Conservation (phyloP, 2,888 invertebrate genomes). For the Lampropteryx suffumata region DNA sequence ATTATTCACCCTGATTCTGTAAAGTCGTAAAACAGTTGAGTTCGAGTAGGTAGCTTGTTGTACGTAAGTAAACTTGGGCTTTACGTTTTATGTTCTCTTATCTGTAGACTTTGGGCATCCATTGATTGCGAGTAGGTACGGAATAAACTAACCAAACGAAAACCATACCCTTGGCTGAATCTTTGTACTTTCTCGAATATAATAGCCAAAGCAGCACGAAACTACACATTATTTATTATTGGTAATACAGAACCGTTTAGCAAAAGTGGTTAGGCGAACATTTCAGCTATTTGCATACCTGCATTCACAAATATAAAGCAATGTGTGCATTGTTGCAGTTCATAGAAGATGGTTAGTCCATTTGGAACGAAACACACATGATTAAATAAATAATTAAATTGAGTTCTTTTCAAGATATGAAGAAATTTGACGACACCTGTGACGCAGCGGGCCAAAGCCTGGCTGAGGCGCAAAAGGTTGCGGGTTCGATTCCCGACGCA, state of each 20-base stretch:
- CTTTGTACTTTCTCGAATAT: no score
- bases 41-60: background rate
- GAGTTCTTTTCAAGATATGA: no score
- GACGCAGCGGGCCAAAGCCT: no score
- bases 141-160: no score
- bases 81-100: no score
- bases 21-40: constrained; percentile 12
- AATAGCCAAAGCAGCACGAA: background rate
- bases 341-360: background rate
- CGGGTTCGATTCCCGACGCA: no score
- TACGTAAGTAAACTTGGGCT: no score
- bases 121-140: no score
- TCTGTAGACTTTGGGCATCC: no score
- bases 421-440: no score
- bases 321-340: constrained; percentile 20
- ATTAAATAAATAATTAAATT: background rate
- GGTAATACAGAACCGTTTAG: constrained; percentile 20
- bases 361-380: background rate
- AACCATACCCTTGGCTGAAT: no score
- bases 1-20: constrained; percentile 13
- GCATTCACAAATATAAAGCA: constrained; percentile 21
- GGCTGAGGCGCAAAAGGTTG: no score
- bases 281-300: constrained; percentile 51
- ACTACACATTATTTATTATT: constrained; percentile 12
- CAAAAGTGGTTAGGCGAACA: constrained; percentile 32